Percentiles rank a stretch among this genome's conserved stretches.
Evolutionary conservation across 2,888 invertebrate genomes (phyloP).

Genomic region (Coecobrya sp.): DNA sequence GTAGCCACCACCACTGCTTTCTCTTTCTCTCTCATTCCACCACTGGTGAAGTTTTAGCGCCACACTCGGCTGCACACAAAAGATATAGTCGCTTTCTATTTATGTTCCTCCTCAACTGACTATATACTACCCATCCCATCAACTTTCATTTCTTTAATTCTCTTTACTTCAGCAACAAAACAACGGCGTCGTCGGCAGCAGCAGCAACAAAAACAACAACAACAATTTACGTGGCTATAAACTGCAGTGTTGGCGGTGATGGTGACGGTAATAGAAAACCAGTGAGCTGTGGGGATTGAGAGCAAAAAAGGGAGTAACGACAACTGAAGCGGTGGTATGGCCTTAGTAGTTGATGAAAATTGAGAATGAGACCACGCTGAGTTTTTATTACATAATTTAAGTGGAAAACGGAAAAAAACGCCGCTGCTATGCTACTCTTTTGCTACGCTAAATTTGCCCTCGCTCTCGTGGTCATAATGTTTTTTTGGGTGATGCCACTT

Average conservation of each 20-base stretch:
- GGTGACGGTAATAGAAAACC: background rate
- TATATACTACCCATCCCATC: conserved; percentile 3
- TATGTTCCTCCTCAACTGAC: background rate
- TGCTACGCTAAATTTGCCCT: no score
- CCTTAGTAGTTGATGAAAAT: conserved; percentile 17
- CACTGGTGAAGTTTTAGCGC: no score
- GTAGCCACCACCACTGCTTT: no score
- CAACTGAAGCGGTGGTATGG: background rate
- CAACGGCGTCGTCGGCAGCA: background rate
- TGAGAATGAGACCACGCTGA: conserved; percentile 53
- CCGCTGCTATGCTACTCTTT: background rate
- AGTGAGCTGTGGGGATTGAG: background rate
- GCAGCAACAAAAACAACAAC: background rate
- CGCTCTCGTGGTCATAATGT: no score
- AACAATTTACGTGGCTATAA: background rate
- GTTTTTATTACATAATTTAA: conserved; percentile 48
- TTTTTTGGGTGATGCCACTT: background rate
- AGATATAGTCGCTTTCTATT: background rate
- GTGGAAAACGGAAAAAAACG: background rate
- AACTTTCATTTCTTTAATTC: conserved; percentile 21
- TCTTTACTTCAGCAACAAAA: background rate
- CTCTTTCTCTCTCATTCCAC: background rate
- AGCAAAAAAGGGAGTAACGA: background rate
- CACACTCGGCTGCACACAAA: background rate
- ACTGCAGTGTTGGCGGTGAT: background rate